Evolutionary conservation across 2,797 vertebrate genomes (phyloP), one percentile per base, ranked within the genome.

Genomic region (Channa striata): DNA sequence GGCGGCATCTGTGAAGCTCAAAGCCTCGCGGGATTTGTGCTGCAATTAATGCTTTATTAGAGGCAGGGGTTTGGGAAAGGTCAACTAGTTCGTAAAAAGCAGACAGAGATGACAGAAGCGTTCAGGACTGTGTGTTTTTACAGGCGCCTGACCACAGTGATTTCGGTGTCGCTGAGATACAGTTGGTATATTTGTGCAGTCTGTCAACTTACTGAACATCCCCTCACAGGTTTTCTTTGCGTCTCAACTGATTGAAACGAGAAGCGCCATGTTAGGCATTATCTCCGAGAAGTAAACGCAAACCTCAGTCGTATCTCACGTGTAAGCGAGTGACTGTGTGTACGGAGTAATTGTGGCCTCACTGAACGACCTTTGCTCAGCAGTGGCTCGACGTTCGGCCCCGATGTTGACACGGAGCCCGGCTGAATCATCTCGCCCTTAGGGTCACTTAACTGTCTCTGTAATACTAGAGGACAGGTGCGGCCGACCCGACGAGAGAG

Each of bases 371-470:
- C 51, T 70, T 50, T 56, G 56, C 14, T 63, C 51, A 34, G 21
- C 68, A 52, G 71, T 53, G 60, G 14, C 52, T 33, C 49, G 60
- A 23, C 25, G 37, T 23, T 20, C 21, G 16, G 16, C 7, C 11
- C 13, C 17, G 61, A 58, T 33, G 30, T 61, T 8, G 62, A 53
- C 20, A 10, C 47, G 0, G 21, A 63, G 46, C n/a, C 60, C 5
- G 40, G 67, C 75, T 72, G 76, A 80, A 69, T 87, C 73, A 48
- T 76, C 57, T 73, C 6, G 65, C 65, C 83, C 82, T 86, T 73
- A 21, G 76, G 59, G 72, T 78, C 48, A 40, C 69, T 83, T 63
- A 60, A 75, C 37, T 57, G 59, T 47, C 30, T 59, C 47, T 51
- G 34, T 47, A 61, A 56, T 51, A 50, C 74, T 36, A 43, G 14